phyloP scores from a whole-genome alignment of 2,113 vertebrate genomes.

The human region DNA sequence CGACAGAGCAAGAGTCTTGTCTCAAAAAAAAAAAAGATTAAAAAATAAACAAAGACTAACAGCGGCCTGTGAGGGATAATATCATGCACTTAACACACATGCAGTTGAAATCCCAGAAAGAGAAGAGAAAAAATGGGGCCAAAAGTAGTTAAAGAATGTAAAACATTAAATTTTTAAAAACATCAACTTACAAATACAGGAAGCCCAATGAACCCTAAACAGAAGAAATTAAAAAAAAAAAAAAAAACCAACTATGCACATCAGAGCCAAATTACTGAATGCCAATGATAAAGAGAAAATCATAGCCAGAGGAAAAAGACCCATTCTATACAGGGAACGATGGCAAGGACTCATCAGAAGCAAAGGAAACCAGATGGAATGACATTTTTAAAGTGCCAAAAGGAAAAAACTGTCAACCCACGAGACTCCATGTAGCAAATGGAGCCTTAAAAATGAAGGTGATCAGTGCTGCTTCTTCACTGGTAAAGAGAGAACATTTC shows the following conservation, averaged over 20 bases:
- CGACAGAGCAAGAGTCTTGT: background rate
- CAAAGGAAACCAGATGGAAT: background rate
- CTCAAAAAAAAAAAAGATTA: background rate
- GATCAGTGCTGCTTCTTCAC: too few species aligned
- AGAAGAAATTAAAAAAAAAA: background rate
- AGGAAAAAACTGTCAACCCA: background rate
- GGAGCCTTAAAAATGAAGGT: background rate
- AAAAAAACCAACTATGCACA: background rate
- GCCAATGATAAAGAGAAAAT: too few species aligned
- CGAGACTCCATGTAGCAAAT: background rate
- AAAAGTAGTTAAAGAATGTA: background rate
- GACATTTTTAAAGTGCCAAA: background rate
- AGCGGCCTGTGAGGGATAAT: background rate
- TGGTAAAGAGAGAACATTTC: too few species aligned
- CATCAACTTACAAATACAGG: background rate
- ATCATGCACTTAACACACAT: background rate
- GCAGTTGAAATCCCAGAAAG: too few species aligned
- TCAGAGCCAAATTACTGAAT: background rate
- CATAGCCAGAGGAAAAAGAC: background rate
- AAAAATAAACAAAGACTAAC: too few species aligned
- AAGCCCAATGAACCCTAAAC: background rate
- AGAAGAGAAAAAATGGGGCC: background rate
- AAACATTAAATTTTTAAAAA: background rate
- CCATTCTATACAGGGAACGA: background rate
- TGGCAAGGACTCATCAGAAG: background rate